Conservation (phyloP, 2,113 vertebrate species). For the Mirza zaza region DNA sequence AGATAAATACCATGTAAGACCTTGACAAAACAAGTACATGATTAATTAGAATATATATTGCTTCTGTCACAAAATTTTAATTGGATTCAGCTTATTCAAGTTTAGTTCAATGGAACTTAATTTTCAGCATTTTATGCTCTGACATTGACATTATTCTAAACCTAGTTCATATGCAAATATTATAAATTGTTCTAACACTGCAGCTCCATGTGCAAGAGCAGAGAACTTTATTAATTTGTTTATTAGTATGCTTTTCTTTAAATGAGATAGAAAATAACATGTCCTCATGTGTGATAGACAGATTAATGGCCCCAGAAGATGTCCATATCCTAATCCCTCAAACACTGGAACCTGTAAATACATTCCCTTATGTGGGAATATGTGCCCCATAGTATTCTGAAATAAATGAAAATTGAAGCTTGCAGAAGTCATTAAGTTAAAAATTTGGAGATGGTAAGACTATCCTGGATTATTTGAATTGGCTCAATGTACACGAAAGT, state of each 20-base stretch:
- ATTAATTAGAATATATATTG: not conserved
- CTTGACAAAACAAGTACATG: slow-evolving; percentile 18
- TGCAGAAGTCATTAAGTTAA: not conserved
- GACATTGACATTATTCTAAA: slow-evolving; percentile 45
- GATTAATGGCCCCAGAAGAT: not conserved
- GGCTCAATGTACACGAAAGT: not conserved
- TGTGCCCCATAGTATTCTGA: not conserved
- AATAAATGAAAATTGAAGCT: not conserved
- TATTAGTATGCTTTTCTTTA: not conserved
- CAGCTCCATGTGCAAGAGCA: not conserved
- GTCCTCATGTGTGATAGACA: not conserved
- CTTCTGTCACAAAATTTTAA: slow-evolving; percentile 44
- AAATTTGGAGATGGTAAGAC: not conserved
- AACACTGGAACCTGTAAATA: not conserved
- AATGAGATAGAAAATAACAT: not conserved
- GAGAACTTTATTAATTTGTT: not conserved
- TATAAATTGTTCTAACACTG: not conserved
- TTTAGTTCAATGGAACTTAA: slow-evolving; percentile 39
- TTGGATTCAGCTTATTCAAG: slow-evolving; percentile 25
- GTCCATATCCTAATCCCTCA: not conserved
- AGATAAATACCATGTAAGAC: not conserved
- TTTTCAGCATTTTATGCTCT: not conserved
- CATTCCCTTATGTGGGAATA: not conserved
- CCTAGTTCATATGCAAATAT: not conserved
- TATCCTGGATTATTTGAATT: not conserved